These are phyloP conservation scores for Cryptotis parvus DNA, from an alignment of 2,113 vertebrate species.

Conservation along the genomic window DNA sequence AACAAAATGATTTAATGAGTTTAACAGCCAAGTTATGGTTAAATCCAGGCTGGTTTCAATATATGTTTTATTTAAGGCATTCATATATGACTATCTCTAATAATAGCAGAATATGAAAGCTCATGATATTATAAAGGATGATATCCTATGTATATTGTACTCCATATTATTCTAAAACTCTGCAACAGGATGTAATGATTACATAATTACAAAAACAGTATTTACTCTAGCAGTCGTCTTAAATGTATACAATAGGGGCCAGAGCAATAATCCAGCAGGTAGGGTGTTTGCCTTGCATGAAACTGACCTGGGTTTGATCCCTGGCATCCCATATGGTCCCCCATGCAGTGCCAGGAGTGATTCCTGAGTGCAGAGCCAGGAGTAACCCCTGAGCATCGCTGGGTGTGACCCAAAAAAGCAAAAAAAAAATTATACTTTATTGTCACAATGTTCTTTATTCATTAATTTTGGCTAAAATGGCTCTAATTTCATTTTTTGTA, in stretches of 20 bases:
- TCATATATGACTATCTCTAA: too few species aligned
- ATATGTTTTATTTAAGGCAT: too few species aligned
- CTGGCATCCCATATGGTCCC: too few species aligned
- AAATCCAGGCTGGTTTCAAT: background rate
- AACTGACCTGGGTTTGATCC: too few species aligned
- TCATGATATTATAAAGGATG: background rate
- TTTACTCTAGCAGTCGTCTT: background rate
- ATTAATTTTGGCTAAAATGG: slow-evolving; percentile 60
- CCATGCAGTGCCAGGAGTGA: too few species aligned
- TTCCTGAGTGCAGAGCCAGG: too few species aligned
- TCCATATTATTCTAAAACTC: slow-evolving; percentile 2
- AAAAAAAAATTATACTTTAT: slow-evolving; percentile 17
- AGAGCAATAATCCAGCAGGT: too few species aligned
- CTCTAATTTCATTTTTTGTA: slow-evolving; percentile 61
- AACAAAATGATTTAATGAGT: background rate
- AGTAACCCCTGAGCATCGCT: too few species aligned
- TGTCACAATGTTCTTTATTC: slow-evolving; percentile 26
- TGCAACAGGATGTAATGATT: background rate
- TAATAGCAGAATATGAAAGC: too few species aligned
- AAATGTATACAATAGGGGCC: too few species aligned
- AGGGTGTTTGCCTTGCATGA: too few species aligned
- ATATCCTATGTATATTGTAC: background rate
- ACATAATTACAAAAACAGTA: slow-evolving; percentile 15
- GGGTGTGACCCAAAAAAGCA: too few species aligned
- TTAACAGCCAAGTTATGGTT: background rate